These are phyloP conservation scores for Acridotheres tristis DNA, from an alignment of 2,797 vertebrate genomes.

Conservation along the genomic window DNA sequence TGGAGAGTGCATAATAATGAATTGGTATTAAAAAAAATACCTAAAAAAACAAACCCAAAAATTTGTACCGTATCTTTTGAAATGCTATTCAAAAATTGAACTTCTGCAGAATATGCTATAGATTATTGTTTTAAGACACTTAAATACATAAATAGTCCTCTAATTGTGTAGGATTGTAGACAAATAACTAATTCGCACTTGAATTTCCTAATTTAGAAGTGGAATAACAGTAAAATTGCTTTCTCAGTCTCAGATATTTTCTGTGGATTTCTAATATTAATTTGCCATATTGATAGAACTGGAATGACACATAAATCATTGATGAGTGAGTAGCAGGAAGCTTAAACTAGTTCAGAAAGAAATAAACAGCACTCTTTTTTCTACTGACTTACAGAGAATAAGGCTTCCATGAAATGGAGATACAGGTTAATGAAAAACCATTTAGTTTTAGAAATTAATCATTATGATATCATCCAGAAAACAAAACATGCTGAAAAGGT, in stretches of 20 bases:
- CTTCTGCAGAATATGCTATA: background rate
- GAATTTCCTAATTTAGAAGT: background rate
- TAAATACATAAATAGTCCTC: background rate
- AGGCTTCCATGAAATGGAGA: background rate
- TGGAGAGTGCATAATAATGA: background rate
- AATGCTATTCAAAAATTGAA: background rate
- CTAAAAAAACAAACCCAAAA: background rate
- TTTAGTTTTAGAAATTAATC: background rate
- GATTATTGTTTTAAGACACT: background rate
- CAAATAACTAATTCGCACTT: background rate
- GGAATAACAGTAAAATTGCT: background rate
- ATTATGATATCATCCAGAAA: background rate
- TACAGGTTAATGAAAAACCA: background rate
- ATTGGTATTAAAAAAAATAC: background rate
- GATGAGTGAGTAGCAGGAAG: background rate
- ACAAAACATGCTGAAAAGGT: background rate
- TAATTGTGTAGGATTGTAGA: background rate
- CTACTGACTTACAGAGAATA: background rate
- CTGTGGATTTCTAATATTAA: background rate
- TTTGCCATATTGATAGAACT: background rate
- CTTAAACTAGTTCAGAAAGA: background rate
- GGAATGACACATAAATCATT: background rate
- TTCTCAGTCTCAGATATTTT: background rate
- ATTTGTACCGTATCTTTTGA: background rate
- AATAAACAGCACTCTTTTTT: background rate